These are phyloP conservation scores for Jacana jacana DNA, from an alignment of 2,113 vertebrate genomes.

Conservation along the genomic window DNA sequence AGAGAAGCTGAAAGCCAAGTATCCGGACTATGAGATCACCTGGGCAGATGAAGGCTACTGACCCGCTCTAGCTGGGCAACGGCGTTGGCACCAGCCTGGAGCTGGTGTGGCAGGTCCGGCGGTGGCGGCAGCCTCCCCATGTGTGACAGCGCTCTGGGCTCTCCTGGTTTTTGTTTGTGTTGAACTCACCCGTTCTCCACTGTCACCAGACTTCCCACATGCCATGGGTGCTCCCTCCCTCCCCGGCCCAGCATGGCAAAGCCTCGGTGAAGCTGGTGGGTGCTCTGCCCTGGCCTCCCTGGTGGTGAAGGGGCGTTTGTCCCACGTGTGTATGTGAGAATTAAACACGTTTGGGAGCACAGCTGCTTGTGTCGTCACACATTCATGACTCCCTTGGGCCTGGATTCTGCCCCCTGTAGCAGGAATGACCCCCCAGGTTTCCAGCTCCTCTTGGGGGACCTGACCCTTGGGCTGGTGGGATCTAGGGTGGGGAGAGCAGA, in stretches of 20 bases:
- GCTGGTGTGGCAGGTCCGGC: accelerated
- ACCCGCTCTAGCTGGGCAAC: not conserved
- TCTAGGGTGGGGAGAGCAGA: not conserved
- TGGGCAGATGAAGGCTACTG: constrained; percentile 94
- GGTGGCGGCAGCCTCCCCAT: not conserved
- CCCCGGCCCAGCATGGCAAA: not conserved
- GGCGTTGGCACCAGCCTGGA: not conserved
- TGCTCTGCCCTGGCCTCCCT: accelerated
- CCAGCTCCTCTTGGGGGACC: not conserved
- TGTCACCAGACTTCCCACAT: accelerated
- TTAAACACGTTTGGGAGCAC: not conserved
- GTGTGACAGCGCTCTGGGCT: not conserved
- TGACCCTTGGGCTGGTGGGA: not conserved
- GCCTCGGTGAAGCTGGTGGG: not conserved
- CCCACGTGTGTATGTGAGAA: not conserved
- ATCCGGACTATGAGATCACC: constrained; percentile 88
- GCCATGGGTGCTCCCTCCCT: not conserved
- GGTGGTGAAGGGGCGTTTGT: not conserved
- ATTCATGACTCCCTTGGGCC: accelerated
- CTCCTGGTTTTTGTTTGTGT: not conserved
- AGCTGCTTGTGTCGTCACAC: not conserved
- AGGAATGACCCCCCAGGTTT: not conserved
- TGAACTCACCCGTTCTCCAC: accelerated
- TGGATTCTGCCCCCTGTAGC: too few relatives aligned
- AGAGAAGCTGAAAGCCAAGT: constrained; percentile 85